Conservation (phyloP, 53 echinoderm and acorn worm species). For the Astropecten irregularis region DNA sequence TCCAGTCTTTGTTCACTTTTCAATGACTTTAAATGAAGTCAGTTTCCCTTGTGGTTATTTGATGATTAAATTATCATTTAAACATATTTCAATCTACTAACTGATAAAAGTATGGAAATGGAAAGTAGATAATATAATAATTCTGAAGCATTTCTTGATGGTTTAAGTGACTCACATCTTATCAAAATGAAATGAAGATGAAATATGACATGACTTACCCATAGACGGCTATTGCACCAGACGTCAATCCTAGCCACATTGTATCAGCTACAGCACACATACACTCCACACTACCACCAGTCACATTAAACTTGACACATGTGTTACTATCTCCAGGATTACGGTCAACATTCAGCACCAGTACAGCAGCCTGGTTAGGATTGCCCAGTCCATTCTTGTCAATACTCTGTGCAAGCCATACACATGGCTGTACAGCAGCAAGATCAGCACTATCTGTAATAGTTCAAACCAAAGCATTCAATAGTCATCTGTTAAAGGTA, state of each 20-base stretch:
- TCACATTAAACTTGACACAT: constrained; percentile 67
- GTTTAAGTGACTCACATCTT: no score
- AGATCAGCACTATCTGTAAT: constrained; percentile 48
- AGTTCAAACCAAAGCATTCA: no score
- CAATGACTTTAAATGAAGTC: no score
- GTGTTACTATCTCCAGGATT: constrained; percentile 72
- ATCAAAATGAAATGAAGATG: no score
- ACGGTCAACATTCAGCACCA: constrained; percentile 82
- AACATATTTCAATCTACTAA: no score
- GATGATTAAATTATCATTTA: no score
- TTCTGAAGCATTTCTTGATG: no score
- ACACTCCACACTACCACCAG: constrained; percentile 66
- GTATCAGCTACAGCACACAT: constrained; percentile 86
- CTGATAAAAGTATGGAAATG: no score
- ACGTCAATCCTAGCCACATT: constrained; percentile 81
- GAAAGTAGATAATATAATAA: no score
- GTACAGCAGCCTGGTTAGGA: constrained; percentile 44
- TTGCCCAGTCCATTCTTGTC: constrained; percentile 48
- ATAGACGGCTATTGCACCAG: constrained; percentile 77
- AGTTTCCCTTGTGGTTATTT: no score
- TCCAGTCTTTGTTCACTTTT: no score
- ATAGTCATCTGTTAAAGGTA: no score
- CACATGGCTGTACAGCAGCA: constrained; percentile 54
- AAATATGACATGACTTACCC: constrained; percentile 60
- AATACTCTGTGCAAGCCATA: constrained; percentile 73